These are phyloP conservation scores for Tonatia bakeri DNA, from an alignment of 2,113 vertebrate species.

Conservation along the genomic window DNA sequence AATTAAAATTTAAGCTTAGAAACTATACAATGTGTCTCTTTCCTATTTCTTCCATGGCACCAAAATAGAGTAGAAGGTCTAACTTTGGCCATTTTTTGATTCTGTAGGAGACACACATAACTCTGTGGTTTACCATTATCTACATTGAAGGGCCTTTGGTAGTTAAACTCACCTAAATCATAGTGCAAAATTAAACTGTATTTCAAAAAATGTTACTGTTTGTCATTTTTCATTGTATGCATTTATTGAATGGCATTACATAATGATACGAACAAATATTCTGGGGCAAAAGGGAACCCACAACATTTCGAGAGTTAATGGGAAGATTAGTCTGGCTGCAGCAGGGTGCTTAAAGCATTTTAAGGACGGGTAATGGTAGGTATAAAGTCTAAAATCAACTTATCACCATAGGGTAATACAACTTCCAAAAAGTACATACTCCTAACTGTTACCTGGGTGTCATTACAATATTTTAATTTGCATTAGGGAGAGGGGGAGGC, in stretches of 20 bases:
- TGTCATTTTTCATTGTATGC: not conserved
- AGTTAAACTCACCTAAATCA: not conserved
- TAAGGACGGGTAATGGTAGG: not conserved
- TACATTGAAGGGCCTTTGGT: not conserved
- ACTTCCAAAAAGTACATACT: conserved; percentile 8
- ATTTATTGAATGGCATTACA: not conserved
- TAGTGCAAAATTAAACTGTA: not conserved
- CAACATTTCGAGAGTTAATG: not conserved
- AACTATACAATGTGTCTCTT: not conserved
- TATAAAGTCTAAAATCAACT: conserved; percentile 24
- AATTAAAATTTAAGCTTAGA: conserved; percentile 35
- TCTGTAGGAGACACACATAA: not conserved
- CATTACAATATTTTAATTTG: conserved; percentile 51
- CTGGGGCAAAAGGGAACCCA: not conserved
- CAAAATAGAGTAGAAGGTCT: not conserved
- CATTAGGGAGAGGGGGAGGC: not conserved
- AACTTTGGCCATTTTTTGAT: not conserved
- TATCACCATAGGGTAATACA: not conserved
- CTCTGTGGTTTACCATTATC: not conserved
- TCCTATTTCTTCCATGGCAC: not conserved
- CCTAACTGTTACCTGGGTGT: not conserved
- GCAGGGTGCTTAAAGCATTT: not conserved
- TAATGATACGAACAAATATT: not conserved
- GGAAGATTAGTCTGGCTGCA: not conserved
- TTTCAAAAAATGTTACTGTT: not conserved